These are phyloP conservation scores for Phortica magna DNA, from an alignment of 2,888 invertebrate genomes.

Conservation along the genomic window DNA sequence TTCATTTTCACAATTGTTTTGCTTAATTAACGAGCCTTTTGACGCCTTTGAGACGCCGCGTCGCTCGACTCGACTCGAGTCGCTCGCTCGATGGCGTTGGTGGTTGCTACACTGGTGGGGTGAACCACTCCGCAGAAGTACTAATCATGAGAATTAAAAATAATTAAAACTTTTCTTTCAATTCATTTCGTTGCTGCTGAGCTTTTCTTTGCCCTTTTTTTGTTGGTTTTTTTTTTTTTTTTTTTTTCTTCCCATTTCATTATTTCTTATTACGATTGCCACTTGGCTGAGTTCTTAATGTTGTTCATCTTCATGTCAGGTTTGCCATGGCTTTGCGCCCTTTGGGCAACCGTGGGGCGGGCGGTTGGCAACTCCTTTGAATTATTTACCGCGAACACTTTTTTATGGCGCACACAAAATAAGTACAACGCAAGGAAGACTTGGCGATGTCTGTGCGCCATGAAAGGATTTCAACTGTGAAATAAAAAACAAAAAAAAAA, in stretches of 20 bases:
- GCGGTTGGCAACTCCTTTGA: constrained; percentile 55
- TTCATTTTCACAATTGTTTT: constrained; percentile 65
- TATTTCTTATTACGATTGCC: neutral
- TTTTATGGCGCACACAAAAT: constrained; percentile 13
- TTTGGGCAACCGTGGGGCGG: neutral
- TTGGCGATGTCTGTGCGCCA: neutral
- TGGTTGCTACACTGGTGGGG: neutral
- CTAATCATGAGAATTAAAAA: constrained; percentile 76
- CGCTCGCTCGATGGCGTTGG: too few relatives aligned
- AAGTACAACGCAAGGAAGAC: neutral
- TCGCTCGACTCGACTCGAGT: too few relatives aligned
- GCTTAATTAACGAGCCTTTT: constrained; percentile 72
- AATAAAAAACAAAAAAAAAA: constrained; percentile 9
- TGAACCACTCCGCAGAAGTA: constrained; percentile 60
- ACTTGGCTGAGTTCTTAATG: neutral
- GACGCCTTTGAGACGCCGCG: constrained; percentile 36
- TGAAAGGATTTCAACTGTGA: neutral
- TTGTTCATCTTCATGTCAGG: neutral
- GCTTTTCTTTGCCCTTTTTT: neutral
- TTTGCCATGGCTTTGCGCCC: neutral
- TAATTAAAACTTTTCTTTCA: constrained; percentile 74
- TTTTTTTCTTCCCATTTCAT: constrained; percentile 47
- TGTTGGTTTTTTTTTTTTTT: constrained; percentile 32
- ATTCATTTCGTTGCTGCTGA: constrained; percentile 48
- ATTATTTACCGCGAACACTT: constrained; percentile 45